Evolutionary conservation across 2,113 vertebrate genomes (phyloP).

Genomic region (Cyprinus carpio): DNA sequence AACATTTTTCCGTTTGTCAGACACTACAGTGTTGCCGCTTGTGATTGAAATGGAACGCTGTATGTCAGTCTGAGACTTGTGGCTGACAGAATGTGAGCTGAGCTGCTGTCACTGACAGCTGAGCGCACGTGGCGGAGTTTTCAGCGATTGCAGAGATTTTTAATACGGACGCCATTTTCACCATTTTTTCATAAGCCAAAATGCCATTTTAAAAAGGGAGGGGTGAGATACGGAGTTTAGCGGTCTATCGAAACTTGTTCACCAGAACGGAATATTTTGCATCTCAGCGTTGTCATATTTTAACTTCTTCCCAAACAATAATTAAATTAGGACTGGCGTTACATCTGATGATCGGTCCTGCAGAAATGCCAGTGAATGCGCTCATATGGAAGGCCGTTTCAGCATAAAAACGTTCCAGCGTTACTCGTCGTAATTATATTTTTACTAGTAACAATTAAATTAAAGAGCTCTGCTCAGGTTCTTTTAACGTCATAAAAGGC

Average conservation of each 20-base stretch:
- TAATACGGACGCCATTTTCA: conserved; percentile 57
- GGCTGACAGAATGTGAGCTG: background rate
- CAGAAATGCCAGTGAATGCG: background rate
- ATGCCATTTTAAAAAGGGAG: conserved; percentile 54
- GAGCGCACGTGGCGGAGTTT: background rate
- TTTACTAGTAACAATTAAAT: too few species aligned
- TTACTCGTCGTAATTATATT: too few species aligned
- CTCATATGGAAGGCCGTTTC: too few species aligned
- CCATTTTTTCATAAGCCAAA: conserved; percentile 21
- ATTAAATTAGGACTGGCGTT: background rate
- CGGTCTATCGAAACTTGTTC: background rate
- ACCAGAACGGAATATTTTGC: background rate
- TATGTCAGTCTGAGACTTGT: background rate
- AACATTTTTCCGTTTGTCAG: accelerated
- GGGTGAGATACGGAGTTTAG: conserved; percentile 3
- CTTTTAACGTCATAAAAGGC: too few species aligned
- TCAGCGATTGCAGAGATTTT: background rate
- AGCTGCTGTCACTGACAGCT: background rate
- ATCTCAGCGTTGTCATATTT: background rate
- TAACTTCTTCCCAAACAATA: background rate
- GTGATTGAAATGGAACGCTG: background rate
- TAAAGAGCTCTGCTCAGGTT: too few species aligned
- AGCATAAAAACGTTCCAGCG: too few species aligned
- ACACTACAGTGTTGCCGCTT: background rate
- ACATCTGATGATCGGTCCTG: background rate